Conservation (phyloP, 1,140 invertebrate species). For the Thaumatotibia leucotreta region DNA sequence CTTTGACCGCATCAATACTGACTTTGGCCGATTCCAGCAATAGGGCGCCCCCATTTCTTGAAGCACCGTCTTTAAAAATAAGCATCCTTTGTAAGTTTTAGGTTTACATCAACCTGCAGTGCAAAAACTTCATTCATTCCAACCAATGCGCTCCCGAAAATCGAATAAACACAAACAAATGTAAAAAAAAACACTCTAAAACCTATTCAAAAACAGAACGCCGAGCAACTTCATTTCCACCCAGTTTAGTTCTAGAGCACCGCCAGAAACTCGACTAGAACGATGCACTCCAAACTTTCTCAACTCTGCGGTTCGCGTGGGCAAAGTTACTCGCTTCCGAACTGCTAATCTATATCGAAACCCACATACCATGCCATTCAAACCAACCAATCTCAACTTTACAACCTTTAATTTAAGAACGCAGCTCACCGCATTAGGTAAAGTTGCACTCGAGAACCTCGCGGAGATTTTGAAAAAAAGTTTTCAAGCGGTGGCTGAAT, state of each 20-base stretch:
- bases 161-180: background rate
- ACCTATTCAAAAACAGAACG: constrained; percentile 23
- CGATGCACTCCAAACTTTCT: constrained; percentile 40
- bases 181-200: constrained; percentile 18
- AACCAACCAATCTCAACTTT: constrained; percentile 29
- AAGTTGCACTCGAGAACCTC: background rate
- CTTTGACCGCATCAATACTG: too few species aligned
- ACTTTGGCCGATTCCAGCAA: too few species aligned
- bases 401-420: constrained; percentile 2
- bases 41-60: too few species aligned
- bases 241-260: constrained; percentile 39
- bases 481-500: constrained; percentile 18
- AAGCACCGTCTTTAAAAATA: too few species aligned
- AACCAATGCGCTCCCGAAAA: background rate
- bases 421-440: background rate
- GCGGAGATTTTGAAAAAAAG: constrained; percentile 16
- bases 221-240: constrained; percentile 32
- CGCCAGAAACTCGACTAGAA: constrained; percentile 26
- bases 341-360: constrained; percentile 39
- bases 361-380: constrained; percentile 22
- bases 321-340: constrained; percentile 27
- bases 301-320: constrained; percentile 23
- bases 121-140: too few species aligned
- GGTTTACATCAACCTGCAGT: too few species aligned
- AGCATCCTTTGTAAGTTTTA: too few species aligned